Evolutionary conservation across 2,888 invertebrate species (phyloP).

Genomic region (Xylota sylvarum): DNA sequence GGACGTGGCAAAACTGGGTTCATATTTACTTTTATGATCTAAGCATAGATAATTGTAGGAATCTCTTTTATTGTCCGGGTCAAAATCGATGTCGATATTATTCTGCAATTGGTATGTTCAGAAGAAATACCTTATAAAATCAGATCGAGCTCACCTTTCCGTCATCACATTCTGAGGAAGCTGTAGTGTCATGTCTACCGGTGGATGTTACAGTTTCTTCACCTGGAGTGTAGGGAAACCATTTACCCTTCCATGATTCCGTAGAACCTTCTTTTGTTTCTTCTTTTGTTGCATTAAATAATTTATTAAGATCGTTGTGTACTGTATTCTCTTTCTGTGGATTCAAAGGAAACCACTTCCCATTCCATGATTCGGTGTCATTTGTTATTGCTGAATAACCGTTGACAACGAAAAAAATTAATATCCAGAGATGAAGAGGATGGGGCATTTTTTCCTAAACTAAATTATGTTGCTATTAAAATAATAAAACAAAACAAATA

Average conservation of each 20-base stretch:
- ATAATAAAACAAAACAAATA: conserved; percentile 12
- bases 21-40: conserved; percentile 85
- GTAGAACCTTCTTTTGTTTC: conserved; percentile 9
- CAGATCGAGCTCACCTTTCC: conserved; percentile 86
- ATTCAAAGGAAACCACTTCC: conserved; percentile 84
- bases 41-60: conserved; percentile 87
- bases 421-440: background rate
- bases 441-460: background rate
- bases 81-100: conserved; percentile 79
- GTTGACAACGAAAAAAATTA: background rate
- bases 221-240: conserved; percentile 79
- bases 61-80: conserved; percentile 80
- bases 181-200: background rate
- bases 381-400: conserved; percentile 2
- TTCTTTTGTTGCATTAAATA: conserved; percentile 15
- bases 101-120: conserved; percentile 70
- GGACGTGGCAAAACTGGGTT: conserved; percentile 84
- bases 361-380: conserved; percentile 81
- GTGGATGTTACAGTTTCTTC: conserved; percentile 8
- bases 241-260: conserved; percentile 77
- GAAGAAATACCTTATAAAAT: background rate
- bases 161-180: conserved; percentile 87
- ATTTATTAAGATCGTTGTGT: conserved; percentile 35
- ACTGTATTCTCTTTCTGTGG: conserved; percentile 78
- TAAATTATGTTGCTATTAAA: background rate